Percentiles rank a stretch among this genome's conserved stretches.
phyloP scores from a whole-genome alignment of 1,140 invertebrate species.

The Eueides isabella region DNA sequence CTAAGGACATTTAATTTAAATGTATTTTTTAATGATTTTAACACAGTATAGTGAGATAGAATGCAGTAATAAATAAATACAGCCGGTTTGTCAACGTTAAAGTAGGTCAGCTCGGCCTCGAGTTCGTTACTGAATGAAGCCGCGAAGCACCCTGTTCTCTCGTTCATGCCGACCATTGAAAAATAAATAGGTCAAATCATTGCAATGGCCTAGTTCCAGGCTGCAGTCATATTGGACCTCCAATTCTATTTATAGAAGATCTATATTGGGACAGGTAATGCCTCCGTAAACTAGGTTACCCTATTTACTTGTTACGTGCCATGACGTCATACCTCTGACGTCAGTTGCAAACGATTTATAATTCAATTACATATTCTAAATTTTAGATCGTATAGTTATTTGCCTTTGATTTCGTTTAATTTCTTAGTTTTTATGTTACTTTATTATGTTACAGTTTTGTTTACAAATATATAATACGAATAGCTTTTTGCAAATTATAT shows the following conservation, averaged over 20 bases:
- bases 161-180: conserved; percentile 79
- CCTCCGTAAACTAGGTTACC: conserved; percentile 79
- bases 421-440: background rate
- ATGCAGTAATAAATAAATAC: background rate
- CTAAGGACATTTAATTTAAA: background rate
- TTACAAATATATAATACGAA: background rate
- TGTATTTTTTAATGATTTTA: background rate
- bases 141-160: conserved; percentile 64
- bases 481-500: background rate
- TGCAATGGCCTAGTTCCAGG: conserved; percentile 73
- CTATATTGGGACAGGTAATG: conserved; percentile 81
- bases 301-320: conserved; percentile 57
- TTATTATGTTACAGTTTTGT: background rate
- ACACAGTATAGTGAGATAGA: background rate
- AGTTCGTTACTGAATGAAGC: conserved; percentile 78
- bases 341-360: conserved; percentile 45
- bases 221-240: conserved; percentile 69
- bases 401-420: background rate
- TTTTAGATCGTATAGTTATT: background rate
- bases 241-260: conserved; percentile 74
- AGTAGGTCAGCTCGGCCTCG: conserved; percentile 71
- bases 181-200: conserved; percentile 81
- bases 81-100: conserved; percentile 45
- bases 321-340: conserved; percentile 76
- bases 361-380: conserved; percentile 16